Evolutionary conservation across 2,888 invertebrate species (phyloP).

Genomic region (Drosophila imparisetae): DNA sequence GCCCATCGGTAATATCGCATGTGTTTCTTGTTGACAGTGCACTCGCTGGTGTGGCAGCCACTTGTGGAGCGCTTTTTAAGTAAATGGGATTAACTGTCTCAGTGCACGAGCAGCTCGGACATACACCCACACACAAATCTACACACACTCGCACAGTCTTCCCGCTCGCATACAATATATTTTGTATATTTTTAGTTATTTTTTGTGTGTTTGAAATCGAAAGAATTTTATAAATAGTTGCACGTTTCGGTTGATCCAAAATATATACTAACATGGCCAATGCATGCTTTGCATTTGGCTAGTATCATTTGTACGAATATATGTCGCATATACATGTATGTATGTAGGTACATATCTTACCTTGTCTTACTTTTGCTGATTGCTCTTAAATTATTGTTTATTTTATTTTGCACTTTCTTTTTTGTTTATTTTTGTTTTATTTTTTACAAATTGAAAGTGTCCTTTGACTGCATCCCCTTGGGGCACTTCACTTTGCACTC

Average conservation of each 20-base stretch:
- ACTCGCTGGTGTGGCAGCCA: constrained; percentile 2
- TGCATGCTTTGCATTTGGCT: constrained; percentile 14
- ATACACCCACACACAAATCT: not conserved
- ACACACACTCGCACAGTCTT: not conserved
- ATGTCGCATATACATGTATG: not conserved
- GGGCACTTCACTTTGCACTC: constrained; percentile 38
- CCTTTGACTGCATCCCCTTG: not conserved
- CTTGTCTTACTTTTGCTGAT: constrained; percentile 1
- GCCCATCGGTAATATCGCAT: constrained; percentile 6
- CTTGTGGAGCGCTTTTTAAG: constrained; percentile 11
- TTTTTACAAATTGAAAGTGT: not conserved
- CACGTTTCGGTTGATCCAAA: constrained; percentile 6
- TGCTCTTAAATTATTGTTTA: constrained; percentile 1
- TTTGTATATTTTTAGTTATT: constrained; percentile 32
- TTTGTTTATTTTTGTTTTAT: not conserved
- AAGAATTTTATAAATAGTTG: constrained; percentile 29
- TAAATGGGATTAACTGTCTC: constrained; percentile 11
- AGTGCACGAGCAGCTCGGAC: not conserved
- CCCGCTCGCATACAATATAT: not conserved
- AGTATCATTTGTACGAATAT: constrained; percentile 1
- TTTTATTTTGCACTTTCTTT: not conserved
- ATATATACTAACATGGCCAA: not conserved
- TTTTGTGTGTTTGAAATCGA: constrained; percentile 1
- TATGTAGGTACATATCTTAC: not conserved
- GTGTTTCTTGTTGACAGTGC: constrained; percentile 7